Percentiles rank a stretch among this genome's conserved stretches.
These are phyloP conservation scores for Suricata suricatta DNA, from an alignment of 2,113 vertebrate species.

Conservation along the genomic window DNA sequence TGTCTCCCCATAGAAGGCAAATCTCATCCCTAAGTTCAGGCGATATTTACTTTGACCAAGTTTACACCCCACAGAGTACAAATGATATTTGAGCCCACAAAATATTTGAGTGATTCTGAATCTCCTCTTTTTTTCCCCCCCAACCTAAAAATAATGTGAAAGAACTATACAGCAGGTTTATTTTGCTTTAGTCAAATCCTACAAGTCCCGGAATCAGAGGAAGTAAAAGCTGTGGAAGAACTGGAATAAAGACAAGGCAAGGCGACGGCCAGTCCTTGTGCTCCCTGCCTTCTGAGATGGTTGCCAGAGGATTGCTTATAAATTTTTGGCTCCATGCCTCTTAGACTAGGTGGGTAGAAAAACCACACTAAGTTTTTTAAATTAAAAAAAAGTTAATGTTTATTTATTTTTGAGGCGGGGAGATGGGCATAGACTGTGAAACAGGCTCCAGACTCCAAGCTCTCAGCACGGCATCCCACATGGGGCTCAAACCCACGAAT, in stretches of 20 bases:
- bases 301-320: background rate
- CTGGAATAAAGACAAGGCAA: rapidly evolving
- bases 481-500: no score
- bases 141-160: background rate
- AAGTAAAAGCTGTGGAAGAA: background rate
- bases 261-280: background rate
- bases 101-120: background rate
- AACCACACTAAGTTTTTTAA: background rate
- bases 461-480: no score
- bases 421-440: no score
- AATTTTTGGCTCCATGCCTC: background rate
- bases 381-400: no score
- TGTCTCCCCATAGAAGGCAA: no score
- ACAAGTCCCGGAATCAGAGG: background rate
- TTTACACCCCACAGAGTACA: background rate
- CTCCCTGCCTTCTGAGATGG: no score
- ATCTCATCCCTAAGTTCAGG: background rate
- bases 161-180: background rate
- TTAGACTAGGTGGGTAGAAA: background rate
- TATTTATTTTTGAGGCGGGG: no score
- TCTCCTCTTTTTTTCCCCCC: background rate
- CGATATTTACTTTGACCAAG: background rate
- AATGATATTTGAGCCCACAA: background rate
- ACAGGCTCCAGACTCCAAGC: no score
- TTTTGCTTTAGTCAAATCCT: background rate